A percentile compares a stretch with the other conserved stretches of the same genome.
Evolutionary conservation across 2,888 invertebrate species (phyloP).

Genomic region (Cacoxenus indagator): DNA sequence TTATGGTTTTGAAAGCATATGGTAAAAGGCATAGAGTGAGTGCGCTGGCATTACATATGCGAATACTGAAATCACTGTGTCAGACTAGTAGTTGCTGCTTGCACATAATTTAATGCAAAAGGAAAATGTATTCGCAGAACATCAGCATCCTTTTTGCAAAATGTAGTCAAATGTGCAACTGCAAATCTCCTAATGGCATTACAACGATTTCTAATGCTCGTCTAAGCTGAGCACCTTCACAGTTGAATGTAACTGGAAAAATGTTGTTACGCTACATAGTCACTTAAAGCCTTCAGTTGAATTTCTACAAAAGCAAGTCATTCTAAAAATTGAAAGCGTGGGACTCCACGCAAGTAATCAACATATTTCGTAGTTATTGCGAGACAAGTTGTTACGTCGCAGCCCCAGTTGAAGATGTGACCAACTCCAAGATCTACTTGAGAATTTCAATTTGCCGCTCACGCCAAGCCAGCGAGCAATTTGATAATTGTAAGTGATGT

Average conservation of each 20-base stretch:
- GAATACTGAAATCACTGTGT: too few species aligned
- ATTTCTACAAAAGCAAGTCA: not conserved
- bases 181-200: constrained; percentile 10
- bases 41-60: too few species aligned
- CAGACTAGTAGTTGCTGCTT: too few species aligned
- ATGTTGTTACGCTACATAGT: not conserved
- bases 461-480: not conserved
- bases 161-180: not conserved
- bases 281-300: not conserved
- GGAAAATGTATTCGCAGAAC: not conserved
- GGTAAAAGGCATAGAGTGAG: too few species aligned
- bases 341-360: constrained; percentile 3
- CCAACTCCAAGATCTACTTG: not conserved
- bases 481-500: constrained; percentile 27
- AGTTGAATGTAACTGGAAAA: not conserved
- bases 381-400: not conserved
- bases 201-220: constrained; percentile 13
- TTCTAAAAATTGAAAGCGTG: constrained; percentile 23
- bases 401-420: not conserved
- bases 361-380: not conserved
- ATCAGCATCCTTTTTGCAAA: not conserved
- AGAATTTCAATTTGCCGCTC: not conserved
- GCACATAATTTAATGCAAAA: too few species aligned
- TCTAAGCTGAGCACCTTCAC: not conserved
- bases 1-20: too few species aligned